phyloP scores from a whole-genome alignment of 2,888 invertebrate species.

The Drosophila eohydei region DNA sequence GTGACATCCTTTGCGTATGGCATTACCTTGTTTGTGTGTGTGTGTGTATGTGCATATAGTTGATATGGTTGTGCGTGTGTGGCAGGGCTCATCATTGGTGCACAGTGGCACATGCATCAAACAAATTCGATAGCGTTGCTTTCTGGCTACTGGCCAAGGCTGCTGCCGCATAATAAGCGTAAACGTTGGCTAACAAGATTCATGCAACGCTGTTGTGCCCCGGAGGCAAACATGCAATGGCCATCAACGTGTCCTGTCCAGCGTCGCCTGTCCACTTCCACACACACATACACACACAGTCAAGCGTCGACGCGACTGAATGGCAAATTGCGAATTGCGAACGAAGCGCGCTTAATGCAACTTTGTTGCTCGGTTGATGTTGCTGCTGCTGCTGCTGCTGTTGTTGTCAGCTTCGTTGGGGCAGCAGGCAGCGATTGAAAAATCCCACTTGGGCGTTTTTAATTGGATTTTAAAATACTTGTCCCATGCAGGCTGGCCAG shows the following conservation, averaged over 20 bases:
- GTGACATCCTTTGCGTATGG: slow-evolving; percentile 45
- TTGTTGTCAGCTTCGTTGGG: slow-evolving; percentile 39
- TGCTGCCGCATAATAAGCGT: slow-evolving; percentile 80
- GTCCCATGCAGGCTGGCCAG: slow-evolving; percentile 66
- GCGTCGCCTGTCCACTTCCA: slow-evolving; percentile 31
- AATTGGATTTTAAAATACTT: slow-evolving; percentile 85
- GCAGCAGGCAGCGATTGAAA: slow-evolving; percentile 80
- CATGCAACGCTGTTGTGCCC: slow-evolving; percentile 79
- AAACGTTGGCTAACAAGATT: slow-evolving; percentile 83
- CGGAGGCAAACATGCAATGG: slow-evolving; percentile 79
- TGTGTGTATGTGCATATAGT: slow-evolving; percentile 28
- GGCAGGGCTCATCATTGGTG: slow-evolving; percentile 54
- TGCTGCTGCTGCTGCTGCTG: slow-evolving; percentile 16
- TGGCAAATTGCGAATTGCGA: slow-evolving; percentile 61
- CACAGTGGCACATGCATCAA: slow-evolving; percentile 70
- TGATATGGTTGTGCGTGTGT: slow-evolving; percentile 44
- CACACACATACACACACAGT: slow-evolving; percentile 22
- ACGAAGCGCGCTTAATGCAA: slow-evolving; percentile 76
- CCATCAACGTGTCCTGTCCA: slow-evolving; percentile 68
- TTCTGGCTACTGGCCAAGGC: slow-evolving; percentile 57
- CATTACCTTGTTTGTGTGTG: slow-evolving; percentile 54
- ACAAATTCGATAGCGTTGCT: slow-evolving; percentile 79
- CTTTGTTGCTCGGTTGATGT: slow-evolving; percentile 67
- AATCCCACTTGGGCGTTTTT: slow-evolving; percentile 84
- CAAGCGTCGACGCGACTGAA: slow-evolving; percentile 50